Percentiles rank a stretch among this genome's conserved stretches.
phyloP scores from a whole-genome alignment of 2,797 vertebrate genomes.

The Chanos chanos region DNA sequence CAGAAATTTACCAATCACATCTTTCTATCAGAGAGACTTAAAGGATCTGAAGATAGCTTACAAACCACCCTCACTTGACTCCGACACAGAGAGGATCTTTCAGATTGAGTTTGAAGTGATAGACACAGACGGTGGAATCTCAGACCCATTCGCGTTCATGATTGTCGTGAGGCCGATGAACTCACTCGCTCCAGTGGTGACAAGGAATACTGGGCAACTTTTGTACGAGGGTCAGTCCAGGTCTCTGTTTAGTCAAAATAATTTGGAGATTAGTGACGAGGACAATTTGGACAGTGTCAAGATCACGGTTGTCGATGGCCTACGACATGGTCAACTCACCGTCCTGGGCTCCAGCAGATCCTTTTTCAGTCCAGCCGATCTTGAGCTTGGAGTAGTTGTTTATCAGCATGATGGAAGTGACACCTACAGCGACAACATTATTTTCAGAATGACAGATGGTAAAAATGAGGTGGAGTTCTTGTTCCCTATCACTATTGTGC shows the following conservation, averaged over 20 bases:
- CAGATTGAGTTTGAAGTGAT: slow-evolving; percentile 89
- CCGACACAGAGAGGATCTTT: slow-evolving; percentile 85
- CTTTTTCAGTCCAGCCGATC: slow-evolving; percentile 80
- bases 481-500: slow-evolving; percentile 90
- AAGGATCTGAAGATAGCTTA: slow-evolving; percentile 88
- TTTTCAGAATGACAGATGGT: slow-evolving; percentile 88
- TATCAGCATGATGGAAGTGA: slow-evolving; percentile 91
- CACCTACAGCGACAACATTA: slow-evolving; percentile 90
- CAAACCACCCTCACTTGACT: slow-evolving; percentile 83
- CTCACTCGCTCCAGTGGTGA: slow-evolving; percentile 86
- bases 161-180: slow-evolving; percentile 96
- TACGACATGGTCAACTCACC: slow-evolving; percentile 81
- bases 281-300: slow-evolving; percentile 81
- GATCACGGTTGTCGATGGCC: slow-evolving; percentile 82
- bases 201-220: slow-evolving; percentile 86
- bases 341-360: slow-evolving; percentile 72
- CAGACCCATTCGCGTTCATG: slow-evolving; percentile 91
- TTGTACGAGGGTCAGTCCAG: slow-evolving; percentile 94
- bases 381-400: slow-evolving; percentile 75
- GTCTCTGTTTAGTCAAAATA: slow-evolving; percentile 78
- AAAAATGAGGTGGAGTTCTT: slow-evolving; percentile 88
- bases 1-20: slow-evolving; percentile 86
- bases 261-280: slow-evolving; percentile 88
- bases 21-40: slow-evolving; percentile 88
- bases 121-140: slow-evolving; percentile 86